Conservation (phyloP, 2,113 vertebrate species). For the Phyllostomus hastatus region DNA sequence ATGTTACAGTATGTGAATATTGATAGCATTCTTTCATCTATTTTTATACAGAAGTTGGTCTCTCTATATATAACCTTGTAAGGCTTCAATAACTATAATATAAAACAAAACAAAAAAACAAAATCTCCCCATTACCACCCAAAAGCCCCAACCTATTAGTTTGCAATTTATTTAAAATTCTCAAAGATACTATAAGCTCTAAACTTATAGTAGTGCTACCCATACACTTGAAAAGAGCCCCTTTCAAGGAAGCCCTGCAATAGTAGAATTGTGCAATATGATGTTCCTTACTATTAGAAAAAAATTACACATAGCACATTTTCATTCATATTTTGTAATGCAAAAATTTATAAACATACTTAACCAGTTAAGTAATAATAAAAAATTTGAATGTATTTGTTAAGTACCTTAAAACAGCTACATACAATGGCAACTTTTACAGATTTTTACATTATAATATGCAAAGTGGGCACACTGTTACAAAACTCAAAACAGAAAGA, state of each 20-base stretch:
- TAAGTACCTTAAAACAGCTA: conserved; percentile 86
- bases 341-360: conserved; percentile 89
- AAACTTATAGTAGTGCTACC: conserved; percentile 86
- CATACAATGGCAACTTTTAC: conserved; percentile 84
- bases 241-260: conserved; percentile 79
- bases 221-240: conserved; percentile 77
- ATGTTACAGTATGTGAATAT: conserved; percentile 87
- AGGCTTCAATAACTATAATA: conserved; percentile 85
- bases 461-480: conserved; percentile 92
- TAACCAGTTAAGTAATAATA: conserved; percentile 93
- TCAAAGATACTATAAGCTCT: conserved; percentile 86
- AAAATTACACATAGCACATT: conserved; percentile 86
- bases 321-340: conserved; percentile 84
- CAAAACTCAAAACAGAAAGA: conserved; percentile 88
- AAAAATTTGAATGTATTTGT: conserved; percentile 85
- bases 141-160: conserved; percentile 80
- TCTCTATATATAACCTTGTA: conserved; percentile 81
- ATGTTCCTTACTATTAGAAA: conserved; percentile 82
- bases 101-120: conserved; percentile 75
- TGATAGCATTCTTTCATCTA: conserved; percentile 85
- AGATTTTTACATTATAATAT: conserved; percentile 92
- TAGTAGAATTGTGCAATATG: conserved; percentile 84
- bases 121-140: not conserved
- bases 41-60: conserved; percentile 88
- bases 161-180: conserved; percentile 85